These are phyloP conservation scores for Pseudomugil tenellus DNA, from an alignment of 2,797 vertebrate genomes.

Conservation along the genomic window DNA sequence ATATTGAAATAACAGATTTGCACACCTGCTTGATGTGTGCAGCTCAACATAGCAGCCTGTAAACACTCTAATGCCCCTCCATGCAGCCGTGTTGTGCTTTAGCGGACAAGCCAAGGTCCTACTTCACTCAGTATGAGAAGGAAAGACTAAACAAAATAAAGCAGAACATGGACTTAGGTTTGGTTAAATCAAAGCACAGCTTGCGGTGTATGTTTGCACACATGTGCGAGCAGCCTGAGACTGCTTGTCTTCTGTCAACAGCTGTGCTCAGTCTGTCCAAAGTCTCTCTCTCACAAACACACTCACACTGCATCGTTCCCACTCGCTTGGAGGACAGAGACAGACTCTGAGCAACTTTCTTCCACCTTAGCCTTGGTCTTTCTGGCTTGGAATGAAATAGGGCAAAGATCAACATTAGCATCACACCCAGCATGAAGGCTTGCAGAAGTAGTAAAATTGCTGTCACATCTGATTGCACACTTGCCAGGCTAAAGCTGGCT, in stretches of 20 bases:
- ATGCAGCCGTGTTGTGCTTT: slow-evolving; percentile 6
- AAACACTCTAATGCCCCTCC: slow-evolving; percentile 1
- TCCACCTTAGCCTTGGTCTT: slow-evolving; percentile 60
- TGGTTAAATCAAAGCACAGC: slow-evolving; percentile 59
- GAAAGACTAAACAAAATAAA: slow-evolving; percentile 19
- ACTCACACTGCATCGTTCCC: slow-evolving; percentile 52
- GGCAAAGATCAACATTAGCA: slow-evolving; percentile 60
- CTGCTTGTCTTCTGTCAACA: slow-evolving; percentile 73
- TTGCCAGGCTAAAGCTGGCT: not conserved
- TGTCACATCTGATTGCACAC: not conserved
- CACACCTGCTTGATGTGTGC: slow-evolving; percentile 1
- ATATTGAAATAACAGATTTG: slow-evolving; percentile 1
- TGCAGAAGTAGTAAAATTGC: slow-evolving; percentile 13
- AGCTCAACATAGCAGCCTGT: slow-evolving; percentile 6
- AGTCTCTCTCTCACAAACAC: slow-evolving; percentile 41
- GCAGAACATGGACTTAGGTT: slow-evolving; percentile 19
- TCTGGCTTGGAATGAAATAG: slow-evolving; percentile 66
- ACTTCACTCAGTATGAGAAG: slow-evolving; percentile 11
- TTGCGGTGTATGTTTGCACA: slow-evolving; percentile 53
- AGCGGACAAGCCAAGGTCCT: not conserved
- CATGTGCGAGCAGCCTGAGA: slow-evolving; percentile 59
- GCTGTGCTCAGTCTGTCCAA: slow-evolving; percentile 72
- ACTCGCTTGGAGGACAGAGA: slow-evolving; percentile 73
- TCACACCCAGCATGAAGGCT: slow-evolving; percentile 39
- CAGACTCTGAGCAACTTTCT: slow-evolving; percentile 65